A percentile compares a stretch with the other conserved stretches of the same genome.
phyloP scores from a whole-genome alignment of 2,113 vertebrate genomes.

The Strigops habroptila region DNA sequence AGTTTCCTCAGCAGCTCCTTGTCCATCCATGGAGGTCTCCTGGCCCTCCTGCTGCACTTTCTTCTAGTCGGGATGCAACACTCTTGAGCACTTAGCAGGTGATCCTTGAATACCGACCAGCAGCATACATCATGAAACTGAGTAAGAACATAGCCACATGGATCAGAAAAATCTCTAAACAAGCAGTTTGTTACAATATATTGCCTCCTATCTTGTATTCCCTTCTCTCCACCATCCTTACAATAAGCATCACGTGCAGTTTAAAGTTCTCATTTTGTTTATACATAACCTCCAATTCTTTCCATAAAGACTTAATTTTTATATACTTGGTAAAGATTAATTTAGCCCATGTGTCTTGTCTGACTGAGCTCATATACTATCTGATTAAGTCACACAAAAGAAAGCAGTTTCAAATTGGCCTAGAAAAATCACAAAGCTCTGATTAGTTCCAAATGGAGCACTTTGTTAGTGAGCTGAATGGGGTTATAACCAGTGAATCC shows the following conservation, averaged over 20 bases:
- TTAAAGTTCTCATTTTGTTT: constrained; percentile 34
- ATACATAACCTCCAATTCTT: constrained; percentile 10
- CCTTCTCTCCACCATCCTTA: not conserved
- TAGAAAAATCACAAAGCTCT: constrained; percentile 18
- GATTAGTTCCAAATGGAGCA: constrained; percentile 47
- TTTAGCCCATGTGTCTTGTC: constrained; percentile 57
- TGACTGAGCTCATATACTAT: constrained; percentile 42
- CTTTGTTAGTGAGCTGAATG: constrained; percentile 1
- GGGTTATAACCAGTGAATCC: not conserved
- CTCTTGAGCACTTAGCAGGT: too few species aligned
- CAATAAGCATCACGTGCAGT: not conserved
- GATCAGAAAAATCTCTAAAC: not conserved
- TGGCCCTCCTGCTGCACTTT: too few species aligned
- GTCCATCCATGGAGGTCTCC: too few species aligned
- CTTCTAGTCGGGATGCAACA: too few species aligned
- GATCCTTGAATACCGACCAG: too few species aligned
- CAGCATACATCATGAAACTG: not conserved
- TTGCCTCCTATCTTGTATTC: not conserved
- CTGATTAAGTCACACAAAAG: constrained; percentile 55
- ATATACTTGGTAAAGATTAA: constrained; percentile 51
- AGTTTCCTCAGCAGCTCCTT: too few species aligned
- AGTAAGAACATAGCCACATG: not conserved
- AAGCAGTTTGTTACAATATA: not conserved
- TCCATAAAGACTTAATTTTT: constrained; percentile 61
- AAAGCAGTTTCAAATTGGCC: constrained; percentile 20